Evolutionary conservation across 2,113 vertebrate genomes (phyloP), one percentile per base, ranked within the genome.

Genomic region (Rhizomys pruinosus): DNA sequence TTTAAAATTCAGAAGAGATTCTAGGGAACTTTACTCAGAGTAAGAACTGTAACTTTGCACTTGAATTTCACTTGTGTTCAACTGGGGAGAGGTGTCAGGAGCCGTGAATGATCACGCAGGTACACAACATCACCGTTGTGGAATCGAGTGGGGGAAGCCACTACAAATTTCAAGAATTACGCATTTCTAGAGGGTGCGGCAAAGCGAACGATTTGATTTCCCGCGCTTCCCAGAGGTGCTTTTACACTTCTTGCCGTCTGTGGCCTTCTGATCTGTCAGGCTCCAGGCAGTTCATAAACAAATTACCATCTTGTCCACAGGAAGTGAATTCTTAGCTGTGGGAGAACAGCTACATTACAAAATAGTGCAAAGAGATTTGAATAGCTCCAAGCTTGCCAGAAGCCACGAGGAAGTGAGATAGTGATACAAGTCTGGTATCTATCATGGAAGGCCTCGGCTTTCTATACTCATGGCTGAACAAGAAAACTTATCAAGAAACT

Each of bases 61-160:
- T 95, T 97, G 92, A 96, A 96, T 97, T 97, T 94, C 96, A 95
- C 84, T 94, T 89, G 69, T 84, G 77, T 95, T 97, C 94, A 72
- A 96, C 57, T 96, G 66, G 86, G 94, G 88, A 93, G 95, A 97
- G 97, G 94, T 94, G 93, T 92, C 84, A 97, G 63, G 55, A 79
- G 57, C 19, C 64, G 82, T 80, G 94, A 95, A 88, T 96, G 91
- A 98, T 84, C 79, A 92, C 96, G 96, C 10, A 8, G 44, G 93
- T 87, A 44, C 16, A 89, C 66, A 92, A 69, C 91, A 96, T 89
- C 94, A 96, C 90, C 89, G 95, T 95, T 95, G 84, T 87, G 92
- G 95, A 97, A 84, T 94, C 82, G 84, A 96, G 84, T 68, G n/a
- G 87, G 87, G 95, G 69, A 89, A 17, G 0, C 61, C 39, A 89